Percentiles rank a stretch among this genome's conserved stretches.
Evolutionary conservation across 1,140 invertebrate genomes (phyloP).

Genomic region (Aphaenogaster rudis): DNA sequence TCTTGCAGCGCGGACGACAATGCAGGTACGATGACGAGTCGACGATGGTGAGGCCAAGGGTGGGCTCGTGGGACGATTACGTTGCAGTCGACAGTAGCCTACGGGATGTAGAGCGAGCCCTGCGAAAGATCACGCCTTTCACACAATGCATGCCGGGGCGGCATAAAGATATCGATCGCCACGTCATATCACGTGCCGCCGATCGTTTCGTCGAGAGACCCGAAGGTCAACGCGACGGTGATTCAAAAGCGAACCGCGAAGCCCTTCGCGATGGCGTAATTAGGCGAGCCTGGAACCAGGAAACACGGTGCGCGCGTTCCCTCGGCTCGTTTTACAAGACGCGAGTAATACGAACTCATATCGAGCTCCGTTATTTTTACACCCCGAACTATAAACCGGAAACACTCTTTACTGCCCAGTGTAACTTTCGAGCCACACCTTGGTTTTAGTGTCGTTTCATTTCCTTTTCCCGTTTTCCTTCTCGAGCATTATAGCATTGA

Average conservation of each 20-base stretch:
- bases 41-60: neutral
- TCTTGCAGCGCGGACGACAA: constrained; percentile 10
- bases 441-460: neutral
- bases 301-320: neutral
- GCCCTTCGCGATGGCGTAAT: constrained; percentile 21
- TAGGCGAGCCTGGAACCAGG: neutral
- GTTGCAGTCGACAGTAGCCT: constrained; percentile 33
- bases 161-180: constrained; percentile 48
- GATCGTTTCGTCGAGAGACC: constrained; percentile 20
- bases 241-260: constrained; percentile 20
- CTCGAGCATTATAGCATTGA: neutral
- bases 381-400: neutral
- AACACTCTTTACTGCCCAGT: neutral
- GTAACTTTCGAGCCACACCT: neutral
- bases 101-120: constrained; percentile 28
- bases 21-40: constrained; percentile 6
- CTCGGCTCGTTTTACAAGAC: neutral
- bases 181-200: constrained; percentile 30
- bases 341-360: neutral
- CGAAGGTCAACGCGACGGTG: constrained; percentile 24
- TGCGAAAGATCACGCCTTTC: constrained; percentile 48
- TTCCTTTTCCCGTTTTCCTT: neutral
- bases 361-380: neutral
- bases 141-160: constrained; percentile 41
- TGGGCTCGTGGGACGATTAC: constrained; percentile 8